These are phyloP conservation scores for Drosophila austrosaltans DNA, from an alignment of 2,888 invertebrate species.

Conservation along the genomic window DNA sequence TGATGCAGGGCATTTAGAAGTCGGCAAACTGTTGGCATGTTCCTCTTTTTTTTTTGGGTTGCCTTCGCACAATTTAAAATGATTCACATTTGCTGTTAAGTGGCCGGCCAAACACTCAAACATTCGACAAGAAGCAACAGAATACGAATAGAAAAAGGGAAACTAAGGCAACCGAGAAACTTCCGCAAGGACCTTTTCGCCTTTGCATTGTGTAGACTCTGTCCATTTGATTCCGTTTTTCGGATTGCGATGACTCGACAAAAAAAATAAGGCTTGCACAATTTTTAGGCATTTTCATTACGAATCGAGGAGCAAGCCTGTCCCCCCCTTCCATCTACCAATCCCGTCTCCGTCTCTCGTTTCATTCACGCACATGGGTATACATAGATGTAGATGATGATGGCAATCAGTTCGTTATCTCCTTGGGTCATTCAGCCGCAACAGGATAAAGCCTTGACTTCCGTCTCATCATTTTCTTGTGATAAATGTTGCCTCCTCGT, in stretches of 20 bases:
- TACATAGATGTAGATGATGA: conserved; percentile 10
- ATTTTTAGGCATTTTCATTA: conserved; percentile 71
- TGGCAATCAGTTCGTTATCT: conserved; percentile 13
- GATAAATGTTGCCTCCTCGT: conserved; percentile 33
- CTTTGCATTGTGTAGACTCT: conserved; percentile 19
- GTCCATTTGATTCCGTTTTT: conserved; percentile 2
- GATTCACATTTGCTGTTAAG: conserved; percentile 74
- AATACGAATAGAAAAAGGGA: conserved; percentile 31
- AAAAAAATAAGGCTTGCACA: conserved; percentile 46
- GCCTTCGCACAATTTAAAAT: conserved; percentile 70
- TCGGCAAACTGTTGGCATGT: not conserved
- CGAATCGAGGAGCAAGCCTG: conserved; percentile 29
- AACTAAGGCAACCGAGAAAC: conserved; percentile 43
- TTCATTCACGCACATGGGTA: too few species aligned
- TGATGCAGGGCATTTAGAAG: not conserved
- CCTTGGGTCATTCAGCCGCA: conserved; percentile 60
- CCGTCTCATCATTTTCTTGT: conserved; percentile 13
- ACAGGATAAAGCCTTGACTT: conserved; percentile 45
- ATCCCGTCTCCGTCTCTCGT: conserved; percentile 46
- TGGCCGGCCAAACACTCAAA: conserved; percentile 43
- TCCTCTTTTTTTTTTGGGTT: not conserved
- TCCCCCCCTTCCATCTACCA: conserved; percentile 53
- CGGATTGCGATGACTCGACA: conserved; percentile 64
- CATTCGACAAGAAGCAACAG: conserved; percentile 33
- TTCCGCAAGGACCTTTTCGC: conserved; percentile 53